A percentile compares a stretch with the other conserved stretches of the same genome.
Conservation (phyloP, 2,888 invertebrate species). For the Mythimna lalbum region DNA sequence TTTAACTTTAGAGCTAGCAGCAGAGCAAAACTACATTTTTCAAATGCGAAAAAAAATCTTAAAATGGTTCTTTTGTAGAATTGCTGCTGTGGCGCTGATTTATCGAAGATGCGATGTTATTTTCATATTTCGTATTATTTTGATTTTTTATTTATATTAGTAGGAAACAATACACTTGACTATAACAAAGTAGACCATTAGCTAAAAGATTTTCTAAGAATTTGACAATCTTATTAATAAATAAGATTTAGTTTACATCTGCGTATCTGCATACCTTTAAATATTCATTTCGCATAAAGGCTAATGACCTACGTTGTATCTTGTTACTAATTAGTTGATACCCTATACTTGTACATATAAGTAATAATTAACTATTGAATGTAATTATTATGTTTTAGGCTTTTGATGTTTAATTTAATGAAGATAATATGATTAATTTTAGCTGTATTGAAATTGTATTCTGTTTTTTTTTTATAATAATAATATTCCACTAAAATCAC, state of each 20-base stretch:
- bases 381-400: background rate
- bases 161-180: background rate
- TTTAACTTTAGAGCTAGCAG: too few species aligned
- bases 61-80: too few species aligned
- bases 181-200: background rate
- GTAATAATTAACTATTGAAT: background rate
- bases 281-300: background rate
- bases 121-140: background rate
- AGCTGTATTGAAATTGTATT: too few species aligned
- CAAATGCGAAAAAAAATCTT: too few species aligned
- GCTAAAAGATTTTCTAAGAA: background rate
- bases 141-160: background rate
- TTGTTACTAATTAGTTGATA: background rate
- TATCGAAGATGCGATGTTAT: background rate
- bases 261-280: background rate
- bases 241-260: background rate
- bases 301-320: background rate
- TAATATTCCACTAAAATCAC: too few species aligned
- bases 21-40: too few species aligned
- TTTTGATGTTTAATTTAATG: background rate
- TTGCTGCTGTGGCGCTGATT: background rate
- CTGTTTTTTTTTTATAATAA: too few species aligned
- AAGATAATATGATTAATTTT: too few species aligned
- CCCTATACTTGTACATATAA: background rate
- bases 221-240: background rate